Conservation (phyloP, 2,797 vertebrate species). For the Microctenopoma lineatum region DNA sequence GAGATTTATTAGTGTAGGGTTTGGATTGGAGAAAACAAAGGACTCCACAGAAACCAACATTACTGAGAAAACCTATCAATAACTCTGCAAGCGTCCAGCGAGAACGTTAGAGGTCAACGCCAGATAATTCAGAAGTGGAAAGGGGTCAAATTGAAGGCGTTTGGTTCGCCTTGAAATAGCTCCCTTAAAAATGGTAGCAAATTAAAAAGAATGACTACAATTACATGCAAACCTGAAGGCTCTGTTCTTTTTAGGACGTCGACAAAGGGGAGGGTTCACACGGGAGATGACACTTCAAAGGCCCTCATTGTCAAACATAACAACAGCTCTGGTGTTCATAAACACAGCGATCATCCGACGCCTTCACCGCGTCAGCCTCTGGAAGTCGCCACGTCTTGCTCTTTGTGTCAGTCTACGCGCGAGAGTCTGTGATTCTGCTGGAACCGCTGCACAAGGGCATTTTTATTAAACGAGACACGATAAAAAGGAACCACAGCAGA, state of each 20-base stretch:
- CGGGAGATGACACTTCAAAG: constrained; percentile 68
- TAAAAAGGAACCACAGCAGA: neutral
- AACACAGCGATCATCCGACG: constrained; percentile 54
- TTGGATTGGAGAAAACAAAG: constrained; percentile 58
- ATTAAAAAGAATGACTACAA: constrained; percentile 23
- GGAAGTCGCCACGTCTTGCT: constrained; percentile 58
- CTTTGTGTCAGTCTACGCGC: constrained; percentile 32
- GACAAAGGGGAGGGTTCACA: constrained; percentile 42
- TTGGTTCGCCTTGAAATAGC: constrained; percentile 30
- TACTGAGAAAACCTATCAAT: constrained; percentile 43
- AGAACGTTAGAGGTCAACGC: constrained; percentile 58
- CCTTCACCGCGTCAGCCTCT: constrained; percentile 53
- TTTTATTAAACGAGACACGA: neutral
- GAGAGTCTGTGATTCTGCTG: constrained; percentile 36
- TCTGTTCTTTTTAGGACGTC: constrained; percentile 51
- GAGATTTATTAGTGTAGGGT: constrained; percentile 67
- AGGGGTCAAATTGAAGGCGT: constrained; percentile 54
- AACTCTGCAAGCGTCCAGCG: constrained; percentile 45
- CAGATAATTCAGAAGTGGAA: constrained; percentile 45
- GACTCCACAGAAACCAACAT: constrained; percentile 32
- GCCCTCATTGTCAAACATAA: constrained; percentile 66
- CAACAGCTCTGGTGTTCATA: constrained; percentile 64
- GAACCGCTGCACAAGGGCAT: constrained; percentile 10
- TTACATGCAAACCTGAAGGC: constrained; percentile 45
- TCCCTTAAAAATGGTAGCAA: constrained; percentile 19